phyloP scores from a whole-genome alignment of 2,888 invertebrate species.

The Caenorhabditis sp. region DNA sequence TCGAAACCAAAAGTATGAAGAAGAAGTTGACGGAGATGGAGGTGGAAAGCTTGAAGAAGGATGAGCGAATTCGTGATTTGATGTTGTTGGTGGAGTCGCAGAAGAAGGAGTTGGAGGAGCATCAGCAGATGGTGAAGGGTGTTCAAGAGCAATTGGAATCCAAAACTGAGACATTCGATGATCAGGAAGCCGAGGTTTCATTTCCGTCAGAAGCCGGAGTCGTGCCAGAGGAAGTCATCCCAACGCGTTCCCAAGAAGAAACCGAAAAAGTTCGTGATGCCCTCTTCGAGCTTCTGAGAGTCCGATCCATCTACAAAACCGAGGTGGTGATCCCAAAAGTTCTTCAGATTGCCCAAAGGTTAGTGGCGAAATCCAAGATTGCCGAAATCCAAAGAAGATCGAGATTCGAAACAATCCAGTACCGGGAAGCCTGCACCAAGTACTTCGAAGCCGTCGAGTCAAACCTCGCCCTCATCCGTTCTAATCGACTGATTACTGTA shows the following conservation, averaged over 20 bases:
- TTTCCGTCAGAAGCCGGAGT: neutral
- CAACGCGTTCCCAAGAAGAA: neutral
- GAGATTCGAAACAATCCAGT: neutral
- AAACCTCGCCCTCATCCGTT: neutral
- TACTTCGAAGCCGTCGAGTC: neutral
- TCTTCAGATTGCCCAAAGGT: neutral
- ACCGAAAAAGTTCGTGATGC: constrained; percentile 3
- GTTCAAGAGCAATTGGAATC: neutral
- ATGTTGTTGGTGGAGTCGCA: neutral
- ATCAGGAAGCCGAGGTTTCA: neutral
- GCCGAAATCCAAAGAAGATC: neutral
- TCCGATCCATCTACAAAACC: neutral
- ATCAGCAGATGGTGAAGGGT: no score
- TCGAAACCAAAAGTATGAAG: neutral
- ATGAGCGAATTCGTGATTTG: no score
- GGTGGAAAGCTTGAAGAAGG: neutral
- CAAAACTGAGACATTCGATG: neutral
- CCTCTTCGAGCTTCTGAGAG: neutral
- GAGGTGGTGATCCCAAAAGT: neutral
- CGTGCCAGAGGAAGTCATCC: neutral
- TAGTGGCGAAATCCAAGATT: neutral
- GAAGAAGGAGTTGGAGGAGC: neutral
- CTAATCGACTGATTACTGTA: neutral
- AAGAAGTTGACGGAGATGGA: neutral
- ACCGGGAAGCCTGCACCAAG: neutral